These are phyloP conservation scores for Odontophorus gujanensis DNA, from an alignment of 2,113 vertebrate genomes.

Conservation along the genomic window DNA sequence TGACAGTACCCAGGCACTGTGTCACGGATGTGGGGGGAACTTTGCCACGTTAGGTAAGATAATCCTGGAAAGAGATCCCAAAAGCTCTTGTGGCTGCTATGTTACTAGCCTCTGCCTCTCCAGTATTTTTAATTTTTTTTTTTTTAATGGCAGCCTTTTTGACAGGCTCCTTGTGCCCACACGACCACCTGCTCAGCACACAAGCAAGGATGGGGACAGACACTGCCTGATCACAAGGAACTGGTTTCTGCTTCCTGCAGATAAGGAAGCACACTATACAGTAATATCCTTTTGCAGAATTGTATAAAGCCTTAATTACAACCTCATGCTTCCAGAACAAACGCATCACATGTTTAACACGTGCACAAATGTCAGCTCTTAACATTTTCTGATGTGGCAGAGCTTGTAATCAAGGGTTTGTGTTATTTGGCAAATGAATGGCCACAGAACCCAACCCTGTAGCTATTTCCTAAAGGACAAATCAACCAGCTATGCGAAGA, in stretches of 20 bases:
- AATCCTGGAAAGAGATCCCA: background rate
- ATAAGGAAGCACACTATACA: constrained; percentile 24
- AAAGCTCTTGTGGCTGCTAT: background rate
- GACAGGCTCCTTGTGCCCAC: background rate
- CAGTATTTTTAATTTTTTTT: background rate
- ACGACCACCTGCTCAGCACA: background rate
- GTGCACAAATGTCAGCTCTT: constrained; percentile 2
- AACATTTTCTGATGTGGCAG: background rate
- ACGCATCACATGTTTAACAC: background rate
- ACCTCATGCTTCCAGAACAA: constrained; percentile 43
- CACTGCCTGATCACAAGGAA: background rate
- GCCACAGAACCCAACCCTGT: background rate
- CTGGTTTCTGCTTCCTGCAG: constrained; percentile 27
- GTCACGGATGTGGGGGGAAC: background rate
- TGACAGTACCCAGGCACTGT: background rate
- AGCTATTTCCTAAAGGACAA: background rate
- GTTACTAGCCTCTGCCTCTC: background rate
- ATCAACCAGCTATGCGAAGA: background rate
- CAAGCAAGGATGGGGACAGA: fast-evolving
- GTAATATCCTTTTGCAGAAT: constrained; percentile 36
- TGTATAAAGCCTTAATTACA: constrained; percentile 47
- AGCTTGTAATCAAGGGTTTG: constrained; percentile 35
- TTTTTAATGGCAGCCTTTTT: background rate
- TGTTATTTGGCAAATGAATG: background rate
- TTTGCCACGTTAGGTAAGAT: background rate